Evolutionary conservation across 2,797 vertebrate genomes (phyloP), one percentile per base, ranked within the genome.

Genomic region (Heliangelus exortis): DNA sequence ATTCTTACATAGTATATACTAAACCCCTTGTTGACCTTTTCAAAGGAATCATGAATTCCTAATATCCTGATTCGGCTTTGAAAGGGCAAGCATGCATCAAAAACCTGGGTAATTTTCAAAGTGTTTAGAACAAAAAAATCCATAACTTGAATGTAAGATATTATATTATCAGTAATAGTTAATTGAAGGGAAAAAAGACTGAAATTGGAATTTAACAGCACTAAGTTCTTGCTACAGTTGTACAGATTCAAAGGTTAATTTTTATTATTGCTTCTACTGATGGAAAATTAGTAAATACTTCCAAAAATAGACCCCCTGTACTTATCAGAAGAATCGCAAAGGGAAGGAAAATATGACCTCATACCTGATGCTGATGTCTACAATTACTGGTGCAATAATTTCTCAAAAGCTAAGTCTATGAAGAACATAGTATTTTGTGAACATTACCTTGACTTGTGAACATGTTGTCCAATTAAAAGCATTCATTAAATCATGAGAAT

Each of bases 391-490:
- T 57, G 79, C 47, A 84, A 90, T 57, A 43, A 71, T 86, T 87
- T 93, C 82, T 84, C 87, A 83, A 67, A 91, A 96, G 58, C 50
- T 75, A 51, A 57, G 18, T 19, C 82, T 86, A 92, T 83, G 84
- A 90, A 84, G 65, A 92, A 84, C 66, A 69, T 63, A 88, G 61
- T 33, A 89, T 81, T 84, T 94, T 26, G 19, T 41, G 50, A 74
- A 58, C 5, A 36, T 51, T 87, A 92, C 88, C 66, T 66, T 93
- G 87, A 81, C 67, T 80, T 90, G 10, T 69, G 84, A 96, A 91
- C 54, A 48, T 81, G 95, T 54, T 78, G 80, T 96, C 36, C 66
- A 66, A 76, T 95, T 96, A 93, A 97, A 96, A 93, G 41, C 66
- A 92, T 91, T 93, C 72, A 74, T 94, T 96, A 51, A 88, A 66